These are phyloP conservation scores for Lycodopsis pacificus DNA, from an alignment of 2,797 vertebrate species.

Conservation along the genomic window DNA sequence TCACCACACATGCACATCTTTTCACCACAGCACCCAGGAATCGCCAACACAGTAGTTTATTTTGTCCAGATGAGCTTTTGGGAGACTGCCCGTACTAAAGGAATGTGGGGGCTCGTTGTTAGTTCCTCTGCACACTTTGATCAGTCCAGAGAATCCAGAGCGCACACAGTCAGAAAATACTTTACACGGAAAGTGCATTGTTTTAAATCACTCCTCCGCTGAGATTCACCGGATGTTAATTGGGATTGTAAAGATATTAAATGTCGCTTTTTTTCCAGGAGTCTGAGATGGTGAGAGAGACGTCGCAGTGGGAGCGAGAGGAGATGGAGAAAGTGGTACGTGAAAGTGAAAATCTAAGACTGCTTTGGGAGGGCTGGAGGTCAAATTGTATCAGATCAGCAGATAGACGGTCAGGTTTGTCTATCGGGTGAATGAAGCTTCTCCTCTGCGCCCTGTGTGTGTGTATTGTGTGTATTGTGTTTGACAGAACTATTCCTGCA, in stretches of 20 bases:
- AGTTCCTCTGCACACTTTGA: conserved; percentile 15
- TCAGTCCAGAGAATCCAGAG: background rate
- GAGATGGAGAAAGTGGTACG: conserved; percentile 95
- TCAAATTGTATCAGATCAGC: conserved; percentile 7
- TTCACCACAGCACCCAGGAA: conserved; percentile 52
- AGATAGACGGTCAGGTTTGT: conserved; percentile 27
- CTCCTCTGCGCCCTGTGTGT: conserved; percentile 42
- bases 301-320: conserved; percentile 92
- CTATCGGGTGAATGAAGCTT: conserved; percentile 71
- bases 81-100: conserved; percentile 44
- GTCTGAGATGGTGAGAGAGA: conserved; percentile 92
- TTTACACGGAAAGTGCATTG: background rate
- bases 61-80: conserved; percentile 64
- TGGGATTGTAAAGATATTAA: conserved; percentile 10
- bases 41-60: conserved; percentile 63
- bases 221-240: conserved; percentile 9
- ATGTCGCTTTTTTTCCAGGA: conserved; percentile 81
- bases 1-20: conserved; percentile 34
- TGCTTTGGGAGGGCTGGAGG: conserved; percentile 9
- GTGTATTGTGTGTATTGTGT: conserved; percentile 46
- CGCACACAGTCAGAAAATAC: background rate
- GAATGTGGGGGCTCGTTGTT: conserved; percentile 45
- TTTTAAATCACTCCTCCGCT: background rate
- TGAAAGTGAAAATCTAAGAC: conserved; percentile 37
- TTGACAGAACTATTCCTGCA: conserved; percentile 63